Base-by-base conservation (phyloP, 2,113 vertebrate genomes). In the Psilopogon haemacephalus region DNA sequence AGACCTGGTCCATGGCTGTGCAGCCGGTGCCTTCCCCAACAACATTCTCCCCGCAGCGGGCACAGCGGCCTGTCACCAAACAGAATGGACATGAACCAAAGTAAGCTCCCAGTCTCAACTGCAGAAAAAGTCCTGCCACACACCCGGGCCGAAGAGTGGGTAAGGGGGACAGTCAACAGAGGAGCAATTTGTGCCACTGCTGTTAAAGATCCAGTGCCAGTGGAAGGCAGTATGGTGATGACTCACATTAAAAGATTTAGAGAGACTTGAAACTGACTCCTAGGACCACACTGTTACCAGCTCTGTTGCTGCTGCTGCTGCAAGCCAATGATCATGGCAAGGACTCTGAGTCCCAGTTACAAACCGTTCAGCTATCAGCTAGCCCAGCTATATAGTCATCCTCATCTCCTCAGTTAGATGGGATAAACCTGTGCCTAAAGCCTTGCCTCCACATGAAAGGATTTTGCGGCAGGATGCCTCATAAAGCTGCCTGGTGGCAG, bases 1-100 rank as follows among this genome's bases (percentile, higher is more conserved):
- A 99, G 80, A 99, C 99, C 85, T 99, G 99, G 95, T 99, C 99
- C 99, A 99, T 99, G 92, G 99, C 99, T 0, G 99, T 99, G 95
- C 99, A 99, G 50, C 99, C 99, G 0, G 98, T 99, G 38, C 99
- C 99, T 95, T 99, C 99, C 8, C 99, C 99, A 62, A 99, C 98
- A 8, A 99, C 99, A 6, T 99, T 99, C 92, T 99, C 99, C 8
- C 99, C 99, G 24, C 99, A 99, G 97, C 98, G 98, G 70, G 99
- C 97, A 85, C 99, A 99, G 95, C 98, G 98, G 30, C 99, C 99
- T 99, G 97, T 16, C 85, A 79, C 46, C 48, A 81, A 77, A 68
- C 30, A 42, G 42, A 81, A 75, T 73, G 68, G 76, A 88, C 35
- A 40, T 1, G 1, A 76, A 54, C 94, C 72, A 94, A 6, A 68